Base-by-base conservation (phyloP, 1,140 invertebrate species). In the Sarcophaga bullata region DNA sequence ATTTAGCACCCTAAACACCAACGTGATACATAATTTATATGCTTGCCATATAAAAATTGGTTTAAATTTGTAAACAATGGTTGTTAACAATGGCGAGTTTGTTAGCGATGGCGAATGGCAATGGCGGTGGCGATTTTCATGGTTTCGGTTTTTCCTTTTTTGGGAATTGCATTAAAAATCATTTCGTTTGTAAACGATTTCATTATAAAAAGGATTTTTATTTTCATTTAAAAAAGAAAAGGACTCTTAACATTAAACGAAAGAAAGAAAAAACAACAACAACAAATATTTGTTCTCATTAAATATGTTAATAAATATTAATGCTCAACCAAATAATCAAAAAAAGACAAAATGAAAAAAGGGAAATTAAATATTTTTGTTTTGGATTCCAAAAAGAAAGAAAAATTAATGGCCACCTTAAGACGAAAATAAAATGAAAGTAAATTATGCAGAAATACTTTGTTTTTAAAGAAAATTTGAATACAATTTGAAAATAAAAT, bases 251-350 rank as follows among this genome's bases (percentile, higher is more conserved):
- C 58, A 62, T 13, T 62, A 37, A 37, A 37, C 1, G 25, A 37
- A 37, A n/a, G n/a, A n/a, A n/a, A n/a, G n/a, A n/a, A n/a, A n/a
- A n/a, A n/a, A n/a, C n/a, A n/a, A n/a, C n/a, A n/a, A n/a, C 1
- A 37, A 37, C 4, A 37, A 37, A 4, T 62, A 62, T 17, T 62
- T 62, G 25, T 62, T 62, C 17, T 62, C 58, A 62, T 62, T 62
- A 62, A 62, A 62, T n/a, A 62, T 62, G 58, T n/a, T 62, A 62
- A 62, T n/a, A 62, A n/a, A 62, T n/a, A 62, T 62, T 62, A n/a
- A 62, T 62, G 58, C 17, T 62, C 9, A 54, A 15, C 25, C 25
- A 54, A 54, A 54, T 54, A 37, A 37, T 37, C n/a, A 37, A 37
- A 37, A 37, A 37, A 1, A 37, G 25, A 37, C 1, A 37, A 37